These are phyloP conservation scores for Girardia tigrina DNA, from an alignment of 2,888 invertebrate genomes.

Conservation along the genomic window DNA sequence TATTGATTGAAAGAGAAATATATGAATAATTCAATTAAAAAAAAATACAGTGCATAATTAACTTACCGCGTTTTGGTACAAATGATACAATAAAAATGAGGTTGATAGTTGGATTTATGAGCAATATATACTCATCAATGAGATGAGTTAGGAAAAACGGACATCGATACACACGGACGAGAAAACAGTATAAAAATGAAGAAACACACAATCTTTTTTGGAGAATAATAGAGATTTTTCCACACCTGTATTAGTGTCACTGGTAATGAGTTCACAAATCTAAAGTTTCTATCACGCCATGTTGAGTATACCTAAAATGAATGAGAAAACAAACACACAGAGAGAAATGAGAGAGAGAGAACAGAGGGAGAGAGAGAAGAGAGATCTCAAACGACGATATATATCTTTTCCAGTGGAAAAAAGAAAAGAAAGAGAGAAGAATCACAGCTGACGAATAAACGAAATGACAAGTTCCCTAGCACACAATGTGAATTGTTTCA, in stretches of 20 bases:
- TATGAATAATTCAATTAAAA: not conserved
- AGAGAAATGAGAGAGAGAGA: too few species aligned
- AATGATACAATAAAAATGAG: slow-evolving; percentile 16
- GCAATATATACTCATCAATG: not conserved
- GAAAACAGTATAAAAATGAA: not conserved
- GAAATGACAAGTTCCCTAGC: not conserved
- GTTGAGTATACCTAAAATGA: not conserved
- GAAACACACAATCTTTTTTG: not conserved
- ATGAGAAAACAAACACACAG: not conserved
- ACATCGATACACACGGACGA: not conserved
- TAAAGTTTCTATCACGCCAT: slow-evolving; percentile 3
- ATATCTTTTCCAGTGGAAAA: too few species aligned
- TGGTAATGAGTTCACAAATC: not conserved
- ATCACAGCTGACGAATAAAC: not conserved
- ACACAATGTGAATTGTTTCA: slow-evolving; percentile 6
- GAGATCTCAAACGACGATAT: too few species aligned
- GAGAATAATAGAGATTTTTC: slow-evolving; percentile 23
- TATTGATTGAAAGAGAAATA: too few species aligned
- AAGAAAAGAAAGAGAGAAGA: not conserved
- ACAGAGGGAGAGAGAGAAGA: not conserved
- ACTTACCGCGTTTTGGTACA: slow-evolving; percentile 1
- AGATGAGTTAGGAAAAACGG: slow-evolving; percentile 19
- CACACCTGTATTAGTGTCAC: not conserved
- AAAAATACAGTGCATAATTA: slow-evolving; percentile 14
- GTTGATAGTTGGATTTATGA: not conserved